Evolutionary conservation across 2,888 invertebrate species (phyloP).

Genomic region (Trichopria drosophilae): DNA sequence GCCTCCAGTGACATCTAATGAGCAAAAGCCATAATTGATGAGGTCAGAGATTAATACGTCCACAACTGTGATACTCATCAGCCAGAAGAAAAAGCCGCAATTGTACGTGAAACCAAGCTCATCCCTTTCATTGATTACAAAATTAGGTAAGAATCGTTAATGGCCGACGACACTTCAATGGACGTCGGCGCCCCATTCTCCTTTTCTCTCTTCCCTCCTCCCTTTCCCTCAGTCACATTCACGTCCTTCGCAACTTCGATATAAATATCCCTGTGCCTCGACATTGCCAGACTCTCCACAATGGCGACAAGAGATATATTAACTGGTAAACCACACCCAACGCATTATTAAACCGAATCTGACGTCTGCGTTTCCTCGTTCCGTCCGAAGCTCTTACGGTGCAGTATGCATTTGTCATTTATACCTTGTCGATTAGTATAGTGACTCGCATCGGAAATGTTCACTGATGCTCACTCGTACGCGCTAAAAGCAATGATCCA

Average conservation of each 20-base stretch:
- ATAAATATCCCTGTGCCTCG: constrained; percentile 45
- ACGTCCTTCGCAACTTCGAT: constrained; percentile 44
- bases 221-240: no score
- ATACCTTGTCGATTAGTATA: constrained; percentile 20
- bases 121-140: constrained; percentile 53
- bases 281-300: constrained; percentile 29
- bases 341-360: constrained; percentile 33
- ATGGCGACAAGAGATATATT: constrained; percentile 34
- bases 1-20: no score
- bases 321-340: constrained; percentile 42
- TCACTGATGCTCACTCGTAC: no score
- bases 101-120: no score
- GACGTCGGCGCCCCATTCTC: constrained; percentile 44
- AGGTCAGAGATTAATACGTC: no score
- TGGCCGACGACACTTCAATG: constrained; percentile 52
- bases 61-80: no score
- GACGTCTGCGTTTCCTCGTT: constrained; percentile 13
- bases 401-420: constrained; percentile 21
- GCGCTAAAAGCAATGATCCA: no score
- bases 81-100: no score
- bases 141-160: constrained; percentile 48
- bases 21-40: no score
- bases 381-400: not conserved
- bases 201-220: no score
- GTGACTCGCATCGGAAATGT: no score